Conservation (phyloP, 2,113 vertebrate genomes). For the Aspiorhynchus laticeps region DNA sequence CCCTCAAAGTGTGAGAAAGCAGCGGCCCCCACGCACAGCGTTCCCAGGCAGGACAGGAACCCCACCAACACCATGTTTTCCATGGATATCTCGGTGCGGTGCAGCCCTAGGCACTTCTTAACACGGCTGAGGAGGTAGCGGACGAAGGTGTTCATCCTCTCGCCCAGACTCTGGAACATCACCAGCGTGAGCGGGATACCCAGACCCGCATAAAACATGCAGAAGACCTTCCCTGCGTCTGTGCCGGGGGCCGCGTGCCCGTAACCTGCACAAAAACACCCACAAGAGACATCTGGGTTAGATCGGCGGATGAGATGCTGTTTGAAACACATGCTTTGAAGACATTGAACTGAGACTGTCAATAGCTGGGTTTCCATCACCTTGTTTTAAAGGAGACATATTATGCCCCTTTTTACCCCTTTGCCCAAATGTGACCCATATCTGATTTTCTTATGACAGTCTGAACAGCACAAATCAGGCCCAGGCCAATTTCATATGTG, state of each 20-base stretch:
- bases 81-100: constrained; percentile 86
- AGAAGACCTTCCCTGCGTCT: constrained; percentile 93
- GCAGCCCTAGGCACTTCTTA: constrained; percentile 87
- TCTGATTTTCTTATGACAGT: too few species aligned
- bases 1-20: constrained; percentile 94
- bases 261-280: constrained; percentile 78
- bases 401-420: too few species aligned
- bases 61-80: constrained; percentile 96
- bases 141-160: constrained; percentile 93
- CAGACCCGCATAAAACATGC: constrained; percentile 96
- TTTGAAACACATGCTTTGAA: background rate
- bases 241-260: constrained; percentile 94
- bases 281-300: background rate
- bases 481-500: too few species aligned
- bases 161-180: constrained; percentile 98
- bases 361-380: too few species aligned
- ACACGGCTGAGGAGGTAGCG: constrained; percentile 85
- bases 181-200: constrained; percentile 95
- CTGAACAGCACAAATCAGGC: too few species aligned
- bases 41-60: constrained; percentile 91
- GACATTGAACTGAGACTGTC: background rate
- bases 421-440: too few species aligned
- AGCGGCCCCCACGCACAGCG: constrained; percentile 86
- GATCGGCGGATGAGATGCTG: background rate
- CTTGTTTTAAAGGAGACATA: too few species aligned